Percentiles rank a stretch among this genome's conserved stretches.
Evolutionary conservation across 1,140 invertebrate species (phyloP).

Genomic region (Galleria mellonella): DNA sequence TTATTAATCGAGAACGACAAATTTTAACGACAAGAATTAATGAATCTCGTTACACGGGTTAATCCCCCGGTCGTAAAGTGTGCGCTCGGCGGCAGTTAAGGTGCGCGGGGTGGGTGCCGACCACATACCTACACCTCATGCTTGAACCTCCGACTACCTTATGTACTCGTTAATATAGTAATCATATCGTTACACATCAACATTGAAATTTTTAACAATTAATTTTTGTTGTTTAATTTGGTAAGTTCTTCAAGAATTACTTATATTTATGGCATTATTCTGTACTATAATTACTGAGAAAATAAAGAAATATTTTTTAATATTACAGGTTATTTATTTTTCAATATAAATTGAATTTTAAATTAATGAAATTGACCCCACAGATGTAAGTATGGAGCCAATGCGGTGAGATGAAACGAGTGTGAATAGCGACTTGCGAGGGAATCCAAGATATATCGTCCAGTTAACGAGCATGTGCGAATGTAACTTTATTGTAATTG

Average conservation of each 20-base stretch:
- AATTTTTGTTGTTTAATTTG: too few relatives aligned
- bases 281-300: too few relatives aligned
- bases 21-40: slow-evolving; percentile 77
- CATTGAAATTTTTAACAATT: too few relatives aligned
- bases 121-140: slow-evolving; percentile 17
- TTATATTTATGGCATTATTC: too few relatives aligned
- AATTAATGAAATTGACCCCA: too few relatives aligned
- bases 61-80: slow-evolving; percentile 74
- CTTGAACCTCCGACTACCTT: not conserved
- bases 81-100: slow-evolving; percentile 58
- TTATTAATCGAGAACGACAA: slow-evolving; percentile 76
- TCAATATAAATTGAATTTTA: too few relatives aligned
- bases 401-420: slow-evolving; percentile 43
- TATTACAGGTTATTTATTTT: too few relatives aligned
- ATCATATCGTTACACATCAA: too few relatives aligned
- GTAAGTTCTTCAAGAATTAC: too few relatives aligned
- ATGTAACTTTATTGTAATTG: slow-evolving; percentile 74
- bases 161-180: too few relatives aligned
- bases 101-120: slow-evolving; percentile 36
- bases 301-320: too few relatives aligned
- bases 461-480: slow-evolving; percentile 72
- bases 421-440: slow-evolving; percentile 42
- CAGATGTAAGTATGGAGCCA: not conserved
- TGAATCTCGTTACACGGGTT: slow-evolving; percentile 76
- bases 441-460: slow-evolving; percentile 59